Base-by-base conservation (phyloP, 2,888 invertebrate species). In the Drosophila koepferae region DNA sequence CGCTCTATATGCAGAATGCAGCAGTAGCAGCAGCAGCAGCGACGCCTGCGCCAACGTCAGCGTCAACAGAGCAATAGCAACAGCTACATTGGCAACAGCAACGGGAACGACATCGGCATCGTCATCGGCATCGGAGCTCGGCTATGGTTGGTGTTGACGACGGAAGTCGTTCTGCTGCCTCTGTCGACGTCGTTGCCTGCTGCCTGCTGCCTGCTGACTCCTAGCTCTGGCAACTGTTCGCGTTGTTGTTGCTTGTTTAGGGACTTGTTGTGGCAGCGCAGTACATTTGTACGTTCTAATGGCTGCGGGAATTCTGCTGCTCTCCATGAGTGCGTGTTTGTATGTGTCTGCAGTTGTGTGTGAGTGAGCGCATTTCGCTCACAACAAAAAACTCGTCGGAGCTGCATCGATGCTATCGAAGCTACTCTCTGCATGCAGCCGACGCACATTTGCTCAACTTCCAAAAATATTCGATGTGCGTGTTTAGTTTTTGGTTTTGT, bases 1-100 rank as follows among this genome's bases (percentile, higher is more conserved):
- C 86, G 82, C 80, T 81, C 86, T 89, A 90, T 81, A 86, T 86
- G 86, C 88, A 87, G 81, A 87, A 86, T 86, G 85, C 87, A 87
- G 75, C 71, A 83, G 40, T 60, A 66, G 23, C 67, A 54, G 18
- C 64, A 62, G 14, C 41, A 49, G 44, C 20, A 43, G 60, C 28
- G 28, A 28, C 28, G 28, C 28, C 28, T 6, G 28, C 28, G 28
- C 28, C 28, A 28, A 38, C 38, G 38, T 9, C 48, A 31, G n/a
- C 49, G 10, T 6, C 48, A 48, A 16, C 48, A 14, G 3, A 8
- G 48, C n/a, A 31, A 10, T 5, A 6, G 48, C 48, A 49, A 63
- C 65, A 66, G 53, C 61, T 38, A 49, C 68, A 20, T 48, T 28
- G 28, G 62, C 56, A 31, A 9, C 51, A 3, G 4, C 49, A 6